A percentile compares a stretch with the other conserved stretches of the same genome.
These are phyloP conservation scores for Benthosema pterotum DNA, from an alignment of 2,797 vertebrate species.

Conservation along the genomic window DNA sequence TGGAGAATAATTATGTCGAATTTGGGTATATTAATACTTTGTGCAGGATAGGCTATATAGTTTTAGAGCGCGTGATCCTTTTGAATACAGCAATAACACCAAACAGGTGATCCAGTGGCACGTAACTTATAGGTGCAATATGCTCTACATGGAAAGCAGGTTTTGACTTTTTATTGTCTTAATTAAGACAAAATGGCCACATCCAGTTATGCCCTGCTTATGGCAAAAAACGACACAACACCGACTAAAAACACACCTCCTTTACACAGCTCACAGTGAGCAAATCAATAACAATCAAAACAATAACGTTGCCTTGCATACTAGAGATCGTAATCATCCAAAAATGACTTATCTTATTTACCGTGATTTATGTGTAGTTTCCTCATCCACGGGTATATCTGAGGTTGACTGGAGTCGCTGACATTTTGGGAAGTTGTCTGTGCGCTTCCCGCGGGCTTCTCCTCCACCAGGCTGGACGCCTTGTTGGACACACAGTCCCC, in stretches of 20 bases:
- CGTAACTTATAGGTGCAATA: conserved; percentile 12
- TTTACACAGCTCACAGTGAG: not conserved
- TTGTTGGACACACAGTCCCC: conserved; percentile 89
- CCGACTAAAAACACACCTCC: not conserved
- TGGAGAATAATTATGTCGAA: too few species aligned
- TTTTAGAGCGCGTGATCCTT: too few species aligned
- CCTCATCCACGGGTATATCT: conserved; percentile 99
- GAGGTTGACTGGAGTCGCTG: conserved; percentile 89
- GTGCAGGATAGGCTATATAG: too few species aligned
- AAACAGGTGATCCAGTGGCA: conserved; percentile 17
- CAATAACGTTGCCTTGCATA: too few species aligned
- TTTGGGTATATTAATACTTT: too few species aligned
- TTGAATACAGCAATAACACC: conserved; percentile 19
- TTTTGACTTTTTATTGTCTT: not conserved
- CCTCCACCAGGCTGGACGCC: conserved; percentile 90
- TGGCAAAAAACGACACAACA: not conserved
- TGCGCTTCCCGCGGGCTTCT: conserved; percentile 90
- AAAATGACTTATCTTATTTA: conserved; percentile 73
- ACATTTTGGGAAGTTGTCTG: conserved; percentile 89
- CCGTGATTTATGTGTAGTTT: conserved; percentile 99
- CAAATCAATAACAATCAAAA: too few species aligned
- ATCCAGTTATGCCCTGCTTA: not conserved
- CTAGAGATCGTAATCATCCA: not conserved
- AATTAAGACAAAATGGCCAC: not conserved
- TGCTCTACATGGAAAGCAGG: not conserved